These are phyloP conservation scores for Virgularia gustaviana DNA, from an alignment of 92 coral and sea anemone genomes.

Conservation along the genomic window DNA sequence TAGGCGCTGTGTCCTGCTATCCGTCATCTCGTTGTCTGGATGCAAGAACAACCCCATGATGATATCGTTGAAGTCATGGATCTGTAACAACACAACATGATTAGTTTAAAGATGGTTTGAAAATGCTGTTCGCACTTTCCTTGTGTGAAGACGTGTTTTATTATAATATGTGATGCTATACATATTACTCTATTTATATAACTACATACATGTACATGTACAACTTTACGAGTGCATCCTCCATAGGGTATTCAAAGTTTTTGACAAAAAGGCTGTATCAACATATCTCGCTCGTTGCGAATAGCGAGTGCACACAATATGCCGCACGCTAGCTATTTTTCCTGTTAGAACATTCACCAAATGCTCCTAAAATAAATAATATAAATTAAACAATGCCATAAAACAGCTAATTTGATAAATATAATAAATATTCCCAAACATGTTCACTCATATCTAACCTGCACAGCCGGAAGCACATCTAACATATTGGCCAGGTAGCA, in stretches of 20 bases:
- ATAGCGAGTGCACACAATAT: neutral
- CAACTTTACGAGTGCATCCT: too few species aligned
- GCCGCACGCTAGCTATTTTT: conserved; percentile 5
- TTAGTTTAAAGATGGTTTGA: neutral
- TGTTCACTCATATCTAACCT: neutral
- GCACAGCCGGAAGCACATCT: neutral
- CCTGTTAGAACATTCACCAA: conserved; percentile 8
- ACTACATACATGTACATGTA: too few species aligned
- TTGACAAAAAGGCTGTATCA: too few species aligned
- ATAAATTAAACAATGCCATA: neutral
- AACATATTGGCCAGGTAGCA: conserved; percentile 1
- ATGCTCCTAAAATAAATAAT: neutral
- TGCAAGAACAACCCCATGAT: neutral
- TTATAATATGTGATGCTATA: too few species aligned
- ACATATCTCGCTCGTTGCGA: neutral
- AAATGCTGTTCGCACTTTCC: neutral
- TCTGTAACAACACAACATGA: neutral
- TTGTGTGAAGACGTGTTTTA: too few species aligned
- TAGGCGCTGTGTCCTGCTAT: neutral
- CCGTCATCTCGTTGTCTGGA: neutral
- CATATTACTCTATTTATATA: too few species aligned
- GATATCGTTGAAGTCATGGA: neutral
- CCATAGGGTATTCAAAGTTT: too few species aligned
- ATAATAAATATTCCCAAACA: too few species aligned
- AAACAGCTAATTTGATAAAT: too few species aligned